Percentiles rank a stretch among this genome's conserved stretches.
These are phyloP conservation scores for Agrotis clavis DNA, from an alignment of 2,888 invertebrate genomes.

Conservation along the genomic window DNA sequence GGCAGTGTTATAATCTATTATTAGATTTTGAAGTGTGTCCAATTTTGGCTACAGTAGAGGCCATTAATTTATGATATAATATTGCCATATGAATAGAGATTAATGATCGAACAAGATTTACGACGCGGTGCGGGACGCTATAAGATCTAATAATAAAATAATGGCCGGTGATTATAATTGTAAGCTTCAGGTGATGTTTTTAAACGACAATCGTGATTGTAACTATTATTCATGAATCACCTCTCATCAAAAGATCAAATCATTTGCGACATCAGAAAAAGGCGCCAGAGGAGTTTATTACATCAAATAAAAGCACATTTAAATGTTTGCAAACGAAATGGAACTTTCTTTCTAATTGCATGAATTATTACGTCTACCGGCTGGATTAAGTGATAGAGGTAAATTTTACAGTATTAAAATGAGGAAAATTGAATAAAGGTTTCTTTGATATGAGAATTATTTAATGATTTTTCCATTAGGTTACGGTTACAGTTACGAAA, in stretches of 20 bases:
- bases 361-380: conserved; percentile 30
- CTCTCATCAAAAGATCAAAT: conserved; percentile 6
- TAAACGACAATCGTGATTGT: background rate
- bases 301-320: conserved; percentile 32
- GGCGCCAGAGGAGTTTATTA: conserved; percentile 27
- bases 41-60: conserved; percentile 15
- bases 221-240: conserved; percentile 4
- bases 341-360: conserved; percentile 20
- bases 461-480: conserved; percentile 6
- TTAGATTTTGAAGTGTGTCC: conserved; percentile 14
- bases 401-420: conserved; percentile 24
- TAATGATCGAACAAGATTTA: conserved; percentile 10
- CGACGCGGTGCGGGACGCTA: background rate
- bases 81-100: background rate
- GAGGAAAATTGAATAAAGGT: conserved; percentile 18
- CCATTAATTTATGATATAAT: conserved; percentile 21
- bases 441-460: conserved; percentile 22
- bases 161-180: background rate
- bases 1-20: conserved; percentile 25
- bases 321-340: conserved; percentile 20
- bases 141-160: conserved; percentile 5
- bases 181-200: background rate
- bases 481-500: background rate
- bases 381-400: conserved; percentile 20
- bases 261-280: conserved; percentile 6